Percentiles rank a stretch among this genome's conserved stretches.
Conservation (phyloP, 1,140 invertebrate genomes). For the Achatina immaculata region DNA sequence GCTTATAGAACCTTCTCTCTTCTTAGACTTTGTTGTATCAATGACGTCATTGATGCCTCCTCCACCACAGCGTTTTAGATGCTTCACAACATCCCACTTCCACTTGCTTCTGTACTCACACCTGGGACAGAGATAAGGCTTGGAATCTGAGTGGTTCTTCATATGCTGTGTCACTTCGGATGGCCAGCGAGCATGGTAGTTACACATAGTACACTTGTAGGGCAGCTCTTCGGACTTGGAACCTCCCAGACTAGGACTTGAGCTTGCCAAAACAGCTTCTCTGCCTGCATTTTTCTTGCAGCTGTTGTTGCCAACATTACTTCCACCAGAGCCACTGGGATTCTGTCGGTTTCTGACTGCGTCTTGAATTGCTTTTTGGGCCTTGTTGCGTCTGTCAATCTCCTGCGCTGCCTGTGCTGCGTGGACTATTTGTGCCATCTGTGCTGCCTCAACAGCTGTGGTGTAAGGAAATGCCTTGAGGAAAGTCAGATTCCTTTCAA, state of each 20-base stretch:
- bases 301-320: neutral
- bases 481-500: neutral
- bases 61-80: constrained; percentile 68
- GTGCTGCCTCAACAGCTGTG: neutral
- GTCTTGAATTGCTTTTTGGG: constrained; percentile 26
- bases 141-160: constrained; percentile 71
- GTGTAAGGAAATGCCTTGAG: neutral
- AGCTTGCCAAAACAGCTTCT: neutral
- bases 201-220: constrained; percentile 68
- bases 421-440: neutral
- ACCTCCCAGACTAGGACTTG: neutral
- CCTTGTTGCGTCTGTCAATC: constrained; percentile 1
- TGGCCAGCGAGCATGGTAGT: constrained; percentile 70
- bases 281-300: constrained; percentile 7
- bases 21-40: constrained; percentile 58
- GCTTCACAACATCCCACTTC: constrained; percentile 73
- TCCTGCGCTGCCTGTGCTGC: neutral
- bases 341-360: neutral
- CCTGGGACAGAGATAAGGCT: constrained; percentile 68
- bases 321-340: neutral
- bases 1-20: neutral
- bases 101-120: constrained; percentile 71
- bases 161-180: constrained; percentile 71
- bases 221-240: constrained; percentile 50
- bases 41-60: constrained; percentile 69